phyloP scores from a whole-genome alignment of 2,113 vertebrate genomes.

The Pantherophis guttatus region DNA sequence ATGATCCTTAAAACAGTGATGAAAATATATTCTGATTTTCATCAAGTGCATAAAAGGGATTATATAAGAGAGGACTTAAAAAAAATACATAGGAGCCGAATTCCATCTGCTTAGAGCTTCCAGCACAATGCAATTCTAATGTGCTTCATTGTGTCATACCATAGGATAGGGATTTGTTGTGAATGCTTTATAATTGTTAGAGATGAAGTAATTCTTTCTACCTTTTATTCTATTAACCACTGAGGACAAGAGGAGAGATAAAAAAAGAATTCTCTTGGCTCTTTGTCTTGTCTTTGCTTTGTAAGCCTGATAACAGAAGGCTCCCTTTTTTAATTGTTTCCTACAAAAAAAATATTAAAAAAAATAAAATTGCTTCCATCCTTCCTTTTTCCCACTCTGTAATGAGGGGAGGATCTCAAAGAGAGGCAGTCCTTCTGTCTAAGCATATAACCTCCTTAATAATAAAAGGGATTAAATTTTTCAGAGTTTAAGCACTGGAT shows the following conservation, averaged over 20 bases:
- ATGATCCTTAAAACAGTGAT: not conserved
- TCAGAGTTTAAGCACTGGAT: not conserved
- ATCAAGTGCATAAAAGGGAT: not conserved
- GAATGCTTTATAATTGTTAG: not conserved
- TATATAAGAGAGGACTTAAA: not conserved
- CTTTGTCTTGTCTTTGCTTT: not conserved
- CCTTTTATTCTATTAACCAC: not conserved
- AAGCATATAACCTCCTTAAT: not conserved
- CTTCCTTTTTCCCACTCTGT: not conserved
- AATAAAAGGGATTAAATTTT: not conserved
- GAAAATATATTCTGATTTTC: not conserved
- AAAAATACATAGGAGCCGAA: not conserved
- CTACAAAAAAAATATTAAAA: not conserved
- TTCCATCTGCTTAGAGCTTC: not conserved
- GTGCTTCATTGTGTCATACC: not conserved
- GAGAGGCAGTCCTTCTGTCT: not conserved
- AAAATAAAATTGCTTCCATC: not conserved
- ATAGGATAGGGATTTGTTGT: not conserved
- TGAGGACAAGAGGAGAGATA: not conserved
- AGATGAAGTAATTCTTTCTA: not conserved
- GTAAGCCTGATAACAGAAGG: not conserved
- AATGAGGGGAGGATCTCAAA: not conserved
- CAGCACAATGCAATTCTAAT: not conserved
- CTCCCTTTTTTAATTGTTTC: not conserved
- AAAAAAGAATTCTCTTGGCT: not conserved